Evolutionary conservation across 2,888 invertebrate genomes (phyloP), one percentile per base, ranked within the genome.

Genomic region (Heliconius erato): DNA sequence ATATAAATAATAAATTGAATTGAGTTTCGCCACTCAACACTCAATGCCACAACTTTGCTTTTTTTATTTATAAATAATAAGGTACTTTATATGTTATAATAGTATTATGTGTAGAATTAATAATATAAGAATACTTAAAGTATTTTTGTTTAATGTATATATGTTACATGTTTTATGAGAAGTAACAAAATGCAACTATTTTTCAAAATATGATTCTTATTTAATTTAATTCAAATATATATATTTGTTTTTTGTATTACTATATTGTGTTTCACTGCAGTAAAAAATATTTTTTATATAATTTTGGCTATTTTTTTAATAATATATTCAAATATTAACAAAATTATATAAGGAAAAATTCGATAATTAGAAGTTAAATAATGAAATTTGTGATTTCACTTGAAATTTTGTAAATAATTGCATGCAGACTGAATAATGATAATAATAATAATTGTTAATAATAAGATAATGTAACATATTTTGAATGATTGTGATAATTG

Each of bases 401-500:
- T 19, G 19, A 40, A 40, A 44, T 9, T 40, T 76, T 76, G 76
- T 63, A 76, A 76, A 76, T 76, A 76, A 40, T 63, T 63, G n/a
- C 63, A 59, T 63, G 63, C 59, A n/a, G 76, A 76, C 76, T 76
- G 76, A 76, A 76, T 76, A n/a, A 76, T 76, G n/a, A 63, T 63
- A 35, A n/a, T 76, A 26, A 63, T 63, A 35, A n/a, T 76, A 26
- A n/a, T 23, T 72, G 16, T 26, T 72, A 69, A 69, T 74, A 40
- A 63, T 63, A 63, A 76, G 35, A 9, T 76, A 67, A 78, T 78
- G 35, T 77, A 67, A 44, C 14, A 74, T 59, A 65, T 74, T 83
- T 69, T 72, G 26, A 59, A 79, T 79, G 74, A 63, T 76, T 83
- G 83, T 83, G 83, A 83, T 83, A 83, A 54, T 40, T 32, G 32